phyloP scores from a whole-genome alignment of 1,140 invertebrate genomes.

The Stegodyphus dumicola region DNA sequence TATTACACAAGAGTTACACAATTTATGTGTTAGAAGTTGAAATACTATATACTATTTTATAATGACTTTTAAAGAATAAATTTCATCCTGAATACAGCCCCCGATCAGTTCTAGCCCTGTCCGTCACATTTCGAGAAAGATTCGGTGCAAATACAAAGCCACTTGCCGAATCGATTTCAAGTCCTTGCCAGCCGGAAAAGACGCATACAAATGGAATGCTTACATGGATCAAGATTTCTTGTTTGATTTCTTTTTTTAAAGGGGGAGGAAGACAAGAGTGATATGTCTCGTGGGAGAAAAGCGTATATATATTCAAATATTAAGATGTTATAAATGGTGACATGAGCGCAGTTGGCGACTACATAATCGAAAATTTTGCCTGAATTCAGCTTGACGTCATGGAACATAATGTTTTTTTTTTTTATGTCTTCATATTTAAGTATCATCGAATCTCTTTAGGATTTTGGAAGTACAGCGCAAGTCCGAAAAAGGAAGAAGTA shows the following conservation, averaged over 20 bases:
- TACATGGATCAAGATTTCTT: not conserved
- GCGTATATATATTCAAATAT: not conserved
- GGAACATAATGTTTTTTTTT: too few relatives aligned
- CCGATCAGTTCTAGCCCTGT: conserved; percentile 6
- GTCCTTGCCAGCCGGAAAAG: conserved; percentile 1
- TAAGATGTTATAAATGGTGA: conserved; percentile 2
- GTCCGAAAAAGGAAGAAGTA: too few relatives aligned
- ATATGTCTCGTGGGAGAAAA: conserved; percentile 1
- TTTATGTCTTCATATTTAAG: too few relatives aligned
- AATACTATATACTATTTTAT: too few relatives aligned
- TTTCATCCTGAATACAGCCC: not conserved
- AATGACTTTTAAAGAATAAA: too few relatives aligned
- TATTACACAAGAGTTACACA: too few relatives aligned
- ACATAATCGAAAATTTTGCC: not conserved
- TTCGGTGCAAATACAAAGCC: conserved; percentile 26
- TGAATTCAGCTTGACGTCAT: not conserved
- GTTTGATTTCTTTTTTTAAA: conserved; percentile 4
- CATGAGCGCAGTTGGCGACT: conserved; percentile 10
- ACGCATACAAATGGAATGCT: conserved; percentile 27
- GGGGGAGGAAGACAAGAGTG: conserved; percentile 4
- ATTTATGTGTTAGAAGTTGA: too few relatives aligned
- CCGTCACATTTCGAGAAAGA: conserved; percentile 19
- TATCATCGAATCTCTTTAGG: too few relatives aligned
- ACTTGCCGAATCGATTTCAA: conserved; percentile 25
- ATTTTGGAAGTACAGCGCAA: too few relatives aligned